Evolutionary conservation across 2,797 vertebrate genomes (phyloP).

Genomic region (Sternotherus odoratus): DNA sequence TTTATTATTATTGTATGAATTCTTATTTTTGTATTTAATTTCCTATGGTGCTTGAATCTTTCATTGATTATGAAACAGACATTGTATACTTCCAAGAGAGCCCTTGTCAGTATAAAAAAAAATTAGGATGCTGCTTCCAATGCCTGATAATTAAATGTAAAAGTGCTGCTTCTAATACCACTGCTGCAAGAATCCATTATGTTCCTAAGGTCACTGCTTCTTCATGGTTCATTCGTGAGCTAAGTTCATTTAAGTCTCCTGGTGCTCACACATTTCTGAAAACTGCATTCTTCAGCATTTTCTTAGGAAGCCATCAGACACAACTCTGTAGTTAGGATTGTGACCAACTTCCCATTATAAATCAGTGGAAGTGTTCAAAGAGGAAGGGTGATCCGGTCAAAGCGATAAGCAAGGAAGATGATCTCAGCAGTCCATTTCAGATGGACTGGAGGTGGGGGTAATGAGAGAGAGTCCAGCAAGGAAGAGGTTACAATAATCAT

Average conservation of each 20-base stretch:
- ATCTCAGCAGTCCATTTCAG: background rate
- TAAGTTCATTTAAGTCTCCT: background rate
- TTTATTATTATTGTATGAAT: slow-evolving; percentile 2
- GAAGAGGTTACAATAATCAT: background rate
- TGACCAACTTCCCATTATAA: background rate
- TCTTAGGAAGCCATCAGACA: background rate
- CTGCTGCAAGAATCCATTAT: background rate
- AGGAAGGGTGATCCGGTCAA: background rate
- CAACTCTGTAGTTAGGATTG: background rate
- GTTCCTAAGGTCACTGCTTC: background rate
- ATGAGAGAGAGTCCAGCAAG: background rate
- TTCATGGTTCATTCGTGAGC: background rate
- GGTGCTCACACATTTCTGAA: background rate
- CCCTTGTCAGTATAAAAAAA: slow-evolving; percentile 30
- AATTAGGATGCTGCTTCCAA: background rate
- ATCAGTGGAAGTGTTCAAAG: background rate
- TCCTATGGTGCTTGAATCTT: slow-evolving; percentile 18
- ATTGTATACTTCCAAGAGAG: slow-evolving; percentile 14
- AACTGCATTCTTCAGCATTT: background rate
- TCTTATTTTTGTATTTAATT: slow-evolving; percentile 29
- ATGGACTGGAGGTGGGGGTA: background rate
- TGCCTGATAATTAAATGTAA: background rate
- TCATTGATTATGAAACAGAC: background rate
- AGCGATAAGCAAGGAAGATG: background rate
- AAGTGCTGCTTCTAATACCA: background rate